These are phyloP conservation scores for Poecile montanus DNA, from an alignment of 2,797 vertebrate genomes.

Conservation along the genomic window DNA sequence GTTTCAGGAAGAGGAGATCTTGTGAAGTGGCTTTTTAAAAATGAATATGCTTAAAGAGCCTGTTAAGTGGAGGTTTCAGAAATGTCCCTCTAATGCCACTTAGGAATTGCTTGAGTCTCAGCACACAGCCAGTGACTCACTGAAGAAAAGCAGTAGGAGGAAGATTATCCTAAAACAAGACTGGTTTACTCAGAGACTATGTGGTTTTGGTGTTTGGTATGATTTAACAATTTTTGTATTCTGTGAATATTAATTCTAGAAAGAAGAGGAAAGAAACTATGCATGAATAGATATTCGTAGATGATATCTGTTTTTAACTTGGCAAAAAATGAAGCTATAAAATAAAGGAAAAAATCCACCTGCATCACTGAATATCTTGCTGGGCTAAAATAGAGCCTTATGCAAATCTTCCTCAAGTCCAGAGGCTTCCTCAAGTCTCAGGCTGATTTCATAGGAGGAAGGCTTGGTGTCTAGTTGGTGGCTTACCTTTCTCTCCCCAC, in stretches of 20 bases:
- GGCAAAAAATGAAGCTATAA: not conserved
- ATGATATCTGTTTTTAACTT: not conserved
- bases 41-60: not conserved
- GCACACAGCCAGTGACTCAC: not conserved
- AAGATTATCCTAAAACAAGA: not conserved
- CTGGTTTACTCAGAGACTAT: not conserved
- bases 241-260: not conserved
- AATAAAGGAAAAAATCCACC: not conserved
- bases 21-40: not conserved
- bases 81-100: not conserved
- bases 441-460: not conserved
- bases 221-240: not conserved
- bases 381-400: not conserved
- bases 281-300: not conserved
- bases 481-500: not conserved
- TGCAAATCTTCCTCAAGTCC: not conserved
- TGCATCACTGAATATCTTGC: not conserved
- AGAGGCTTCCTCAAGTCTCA: not conserved
- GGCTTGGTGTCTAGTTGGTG: not conserved
- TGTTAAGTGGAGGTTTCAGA: not conserved
- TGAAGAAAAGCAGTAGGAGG: not conserved
- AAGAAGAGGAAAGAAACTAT: not conserved
- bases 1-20: not conserved
- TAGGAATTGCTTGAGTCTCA: not conserved
- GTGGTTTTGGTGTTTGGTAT: not conserved